phyloP scores from a whole-genome alignment of 2,797 vertebrate genomes.

The Liparis tanakae region DNA sequence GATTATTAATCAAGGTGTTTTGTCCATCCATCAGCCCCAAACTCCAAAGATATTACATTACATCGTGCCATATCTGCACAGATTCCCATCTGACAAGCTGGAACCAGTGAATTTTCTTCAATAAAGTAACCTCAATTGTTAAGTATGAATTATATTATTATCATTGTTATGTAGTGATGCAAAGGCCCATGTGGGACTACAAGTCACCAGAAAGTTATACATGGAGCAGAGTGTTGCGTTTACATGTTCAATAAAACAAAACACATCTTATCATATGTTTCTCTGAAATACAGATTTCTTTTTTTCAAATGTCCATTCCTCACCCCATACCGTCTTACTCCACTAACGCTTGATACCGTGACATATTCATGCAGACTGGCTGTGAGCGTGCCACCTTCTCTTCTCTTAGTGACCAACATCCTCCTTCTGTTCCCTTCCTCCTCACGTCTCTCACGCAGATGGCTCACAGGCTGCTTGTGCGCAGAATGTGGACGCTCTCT shows the following conservation, averaged over 20 bases:
- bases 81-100: neutral
- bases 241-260: neutral
- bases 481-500: slow-evolving; percentile 81
- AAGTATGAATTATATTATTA: neutral
- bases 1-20: neutral
- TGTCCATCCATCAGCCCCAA: neutral
- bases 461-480: slow-evolving; percentile 87
- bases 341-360: neutral
- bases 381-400: slow-evolving; percentile 29
- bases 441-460: slow-evolving; percentile 75
- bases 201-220: neutral
- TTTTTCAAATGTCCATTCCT: neutral
- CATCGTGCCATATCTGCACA: neutral
- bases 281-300: neutral
- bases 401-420: neutral
- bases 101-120: neutral
- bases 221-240: neutral
- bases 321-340: no score
- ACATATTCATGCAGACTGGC: neutral
- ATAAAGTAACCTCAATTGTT: no score
- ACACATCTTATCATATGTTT: neutral
- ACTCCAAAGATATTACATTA: neutral
- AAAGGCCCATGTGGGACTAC: neutral
- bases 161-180: neutral
- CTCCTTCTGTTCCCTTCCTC: neutral